Evolutionary conservation across 2,888 invertebrate genomes (phyloP).

Genomic region (Oxyscelio sp.): DNA sequence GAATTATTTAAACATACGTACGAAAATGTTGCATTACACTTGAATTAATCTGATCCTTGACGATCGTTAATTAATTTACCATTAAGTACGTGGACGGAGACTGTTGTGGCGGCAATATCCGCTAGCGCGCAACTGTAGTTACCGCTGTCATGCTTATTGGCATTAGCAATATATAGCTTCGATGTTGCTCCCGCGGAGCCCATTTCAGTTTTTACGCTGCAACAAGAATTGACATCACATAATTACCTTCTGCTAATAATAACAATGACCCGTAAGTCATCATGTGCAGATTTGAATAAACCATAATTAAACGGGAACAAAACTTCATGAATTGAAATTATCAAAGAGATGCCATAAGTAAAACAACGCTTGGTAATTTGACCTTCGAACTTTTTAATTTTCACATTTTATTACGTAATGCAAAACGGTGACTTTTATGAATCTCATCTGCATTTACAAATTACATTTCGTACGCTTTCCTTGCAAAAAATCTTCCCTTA

Average conservation of each 20-base stretch:
- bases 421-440: constrained; percentile 26
- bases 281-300: background rate
- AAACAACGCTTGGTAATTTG: too few relatives aligned
- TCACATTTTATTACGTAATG: constrained; percentile 1
- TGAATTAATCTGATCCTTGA: constrained; percentile 24
- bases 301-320: constrained; percentile 6
- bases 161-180: constrained; percentile 94
- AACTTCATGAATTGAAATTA: background rate
- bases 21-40: constrained; percentile 21
- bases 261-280: background rate
- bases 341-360: too few relatives aligned
- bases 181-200: constrained; percentile 92
- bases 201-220: constrained; percentile 94
- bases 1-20: constrained; percentile 1
- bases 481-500: constrained; percentile 39
- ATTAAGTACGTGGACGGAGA: constrained; percentile 93
- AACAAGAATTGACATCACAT: constrained; percentile 81
- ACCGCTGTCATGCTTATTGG: constrained; percentile 93
- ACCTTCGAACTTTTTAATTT: constrained; percentile 23
- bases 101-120: constrained; percentile 92
- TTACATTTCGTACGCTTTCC: constrained; percentile 26
- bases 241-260: constrained; percentile 2
- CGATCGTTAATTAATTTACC: constrained; percentile 89
- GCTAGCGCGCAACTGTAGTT: constrained; percentile 94
- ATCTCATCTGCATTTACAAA: constrained; percentile 57